Evolutionary conservation across 2,888 invertebrate genomes (phyloP).

Genomic region (Habroteleia sp.): DNA sequence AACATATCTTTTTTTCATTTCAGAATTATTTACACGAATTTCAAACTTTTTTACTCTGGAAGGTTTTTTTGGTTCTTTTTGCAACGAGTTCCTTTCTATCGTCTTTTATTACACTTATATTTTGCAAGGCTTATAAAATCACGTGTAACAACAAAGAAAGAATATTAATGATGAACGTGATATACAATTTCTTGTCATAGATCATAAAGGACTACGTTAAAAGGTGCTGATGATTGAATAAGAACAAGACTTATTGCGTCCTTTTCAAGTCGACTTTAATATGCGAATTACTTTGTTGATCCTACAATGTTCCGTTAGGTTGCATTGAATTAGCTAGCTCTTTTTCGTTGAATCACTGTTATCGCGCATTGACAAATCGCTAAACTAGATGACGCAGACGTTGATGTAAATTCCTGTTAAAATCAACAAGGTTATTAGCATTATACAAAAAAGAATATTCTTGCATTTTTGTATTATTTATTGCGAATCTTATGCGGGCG

Average conservation of each 20-base stretch:
- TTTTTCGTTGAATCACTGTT: constrained; percentile 5
- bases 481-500: no score
- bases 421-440: neutral
- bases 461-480: neutral
- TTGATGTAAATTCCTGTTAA: constrained; percentile 4
- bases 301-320: constrained; percentile 5
- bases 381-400: neutral
- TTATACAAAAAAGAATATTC: neutral
- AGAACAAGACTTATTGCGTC: constrained; percentile 13
- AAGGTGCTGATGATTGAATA: constrained; percentile 8
- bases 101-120: constrained; percentile 27
- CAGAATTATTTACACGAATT: constrained; percentile 21
- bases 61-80: no score
- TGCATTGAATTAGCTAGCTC: constrained; percentile 4
- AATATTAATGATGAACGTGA: constrained; percentile 37
- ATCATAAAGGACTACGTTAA: constrained; percentile 8
- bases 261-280: constrained; percentile 15
- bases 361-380: neutral
- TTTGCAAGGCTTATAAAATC: constrained; percentile 11
- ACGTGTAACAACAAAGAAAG: constrained; percentile 8
- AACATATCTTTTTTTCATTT: constrained; percentile 5
- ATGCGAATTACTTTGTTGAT: constrained; percentile 17
- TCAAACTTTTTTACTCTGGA: constrained; percentile 2
- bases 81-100: no score
- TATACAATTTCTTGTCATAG: constrained; percentile 16